phyloP scores from a whole-genome alignment of 2,888 invertebrate species.

The Leucozona laternaria region DNA sequence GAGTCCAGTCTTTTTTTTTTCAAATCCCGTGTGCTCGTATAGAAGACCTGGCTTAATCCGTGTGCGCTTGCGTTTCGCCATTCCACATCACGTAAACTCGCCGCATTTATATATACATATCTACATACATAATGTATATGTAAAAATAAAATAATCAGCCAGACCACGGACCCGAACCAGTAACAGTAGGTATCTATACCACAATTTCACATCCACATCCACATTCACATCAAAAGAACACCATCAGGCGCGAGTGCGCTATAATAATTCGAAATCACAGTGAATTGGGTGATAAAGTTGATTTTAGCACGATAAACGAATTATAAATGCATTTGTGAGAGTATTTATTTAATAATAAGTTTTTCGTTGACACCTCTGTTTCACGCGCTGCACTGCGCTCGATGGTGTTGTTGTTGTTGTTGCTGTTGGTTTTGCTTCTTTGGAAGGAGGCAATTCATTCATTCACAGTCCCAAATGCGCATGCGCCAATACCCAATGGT shows the following conservation, averaged over 20 bases:
- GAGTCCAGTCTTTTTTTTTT: constrained; percentile 11
- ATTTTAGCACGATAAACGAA: constrained; percentile 76
- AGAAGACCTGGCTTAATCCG: constrained; percentile 7
- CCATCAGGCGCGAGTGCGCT: constrained; percentile 45
- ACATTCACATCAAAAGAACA: constrained; percentile 15
- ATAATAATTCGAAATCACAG: constrained; percentile 75
- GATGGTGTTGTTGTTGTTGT: constrained; percentile 8
- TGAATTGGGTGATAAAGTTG: constrained; percentile 76
- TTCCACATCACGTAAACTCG: constrained; percentile 8
- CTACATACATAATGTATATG: too few relatives aligned
- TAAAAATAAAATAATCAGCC: constrained; percentile 16
- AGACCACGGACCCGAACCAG: constrained; percentile 20
- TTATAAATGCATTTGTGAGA: constrained; percentile 76
- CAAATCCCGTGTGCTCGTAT: background rate
- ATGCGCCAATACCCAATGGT: constrained; percentile 64
- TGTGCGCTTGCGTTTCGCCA: constrained; percentile 26
- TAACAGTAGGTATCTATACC: constrained; percentile 13
- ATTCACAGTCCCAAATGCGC: constrained; percentile 68
- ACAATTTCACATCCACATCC: background rate
- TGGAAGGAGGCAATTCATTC: constrained; percentile 66
- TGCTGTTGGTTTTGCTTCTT: constrained; percentile 17
- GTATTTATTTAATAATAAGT: constrained; percentile 76
- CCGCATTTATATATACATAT: constrained; percentile 15
- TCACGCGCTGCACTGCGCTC: constrained; percentile 8
- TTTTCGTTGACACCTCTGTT: constrained; percentile 73